phyloP scores from a whole-genome alignment of 2,113 vertebrate genomes.

The Orcinus orca region DNA sequence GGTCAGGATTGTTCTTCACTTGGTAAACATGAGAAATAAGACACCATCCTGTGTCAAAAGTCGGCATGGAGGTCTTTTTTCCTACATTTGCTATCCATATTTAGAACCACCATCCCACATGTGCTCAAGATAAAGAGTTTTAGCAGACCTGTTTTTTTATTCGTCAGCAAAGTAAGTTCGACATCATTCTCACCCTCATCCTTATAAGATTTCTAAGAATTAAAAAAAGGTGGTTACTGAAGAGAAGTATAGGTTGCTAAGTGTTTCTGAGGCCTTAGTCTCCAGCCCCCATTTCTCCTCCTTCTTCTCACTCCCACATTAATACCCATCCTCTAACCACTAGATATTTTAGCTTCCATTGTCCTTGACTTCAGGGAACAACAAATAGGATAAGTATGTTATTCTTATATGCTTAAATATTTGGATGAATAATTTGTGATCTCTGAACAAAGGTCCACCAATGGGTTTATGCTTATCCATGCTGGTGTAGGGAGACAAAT shows the following conservation, averaged over 20 bases:
- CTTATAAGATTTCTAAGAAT: constrained; percentile 11
- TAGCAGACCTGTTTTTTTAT: neutral
- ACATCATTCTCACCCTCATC: neutral
- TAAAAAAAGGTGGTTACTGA: neutral
- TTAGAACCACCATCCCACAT: neutral
- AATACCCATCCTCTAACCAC: neutral
- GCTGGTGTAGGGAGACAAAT: neutral
- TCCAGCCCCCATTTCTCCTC: neutral
- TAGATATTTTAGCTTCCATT: neutral
- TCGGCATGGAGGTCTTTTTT: neutral
- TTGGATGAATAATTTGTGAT: neutral
- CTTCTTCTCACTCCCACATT: neutral
- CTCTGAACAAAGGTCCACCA: neutral
- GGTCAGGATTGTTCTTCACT: neutral
- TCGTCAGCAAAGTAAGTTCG: neutral
- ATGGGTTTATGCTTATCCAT: neutral
- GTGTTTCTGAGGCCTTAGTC: neutral
- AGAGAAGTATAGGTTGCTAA: neutral
- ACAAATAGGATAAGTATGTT: neutral
- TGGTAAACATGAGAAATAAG: neutral
- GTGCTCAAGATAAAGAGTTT: neutral
- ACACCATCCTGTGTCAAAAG: neutral
- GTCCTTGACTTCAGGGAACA: constrained; percentile 1
- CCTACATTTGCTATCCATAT: neutral
- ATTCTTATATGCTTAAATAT: neutral